A percentile compares a stretch with the other conserved stretches of the same genome.
These are phyloP conservation scores for Ammodramus savannarum DNA, from an alignment of 2,113 vertebrate species.

Conservation along the genomic window DNA sequence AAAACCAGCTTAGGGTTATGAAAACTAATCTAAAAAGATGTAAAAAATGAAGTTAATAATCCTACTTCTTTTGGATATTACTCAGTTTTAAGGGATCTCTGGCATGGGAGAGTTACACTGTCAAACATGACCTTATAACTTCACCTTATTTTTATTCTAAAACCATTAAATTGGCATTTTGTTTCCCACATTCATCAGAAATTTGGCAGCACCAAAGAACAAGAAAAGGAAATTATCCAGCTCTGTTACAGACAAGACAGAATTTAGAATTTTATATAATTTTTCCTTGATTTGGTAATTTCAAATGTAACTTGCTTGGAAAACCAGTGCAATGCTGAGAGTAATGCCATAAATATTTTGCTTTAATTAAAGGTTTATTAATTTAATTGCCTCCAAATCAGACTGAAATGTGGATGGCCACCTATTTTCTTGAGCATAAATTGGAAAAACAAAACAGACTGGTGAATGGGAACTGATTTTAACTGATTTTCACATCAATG, in stretches of 20 bases:
- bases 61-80: background rate
- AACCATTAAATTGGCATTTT: background rate
- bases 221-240: background rate
- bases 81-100: background rate
- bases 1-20: background rate
- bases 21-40: background rate
- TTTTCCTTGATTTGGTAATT: background rate
- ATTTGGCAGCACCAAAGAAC: background rate
- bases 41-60: background rate
- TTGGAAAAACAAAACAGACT: background rate
- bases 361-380: background rate
- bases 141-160: background rate
- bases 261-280: background rate
- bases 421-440: background rate
- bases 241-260: background rate
- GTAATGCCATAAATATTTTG: background rate
- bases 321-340: background rate
- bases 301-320: background rate
- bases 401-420: background rate
- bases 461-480: background rate
- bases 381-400: background rate
- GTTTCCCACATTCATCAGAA: background rate
- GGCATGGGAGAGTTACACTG: background rate
- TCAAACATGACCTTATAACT: background rate
- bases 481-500: background rate